Base-by-base conservation (phyloP, 2,888 invertebrate genomes). In the Byasa hedistus region DNA sequence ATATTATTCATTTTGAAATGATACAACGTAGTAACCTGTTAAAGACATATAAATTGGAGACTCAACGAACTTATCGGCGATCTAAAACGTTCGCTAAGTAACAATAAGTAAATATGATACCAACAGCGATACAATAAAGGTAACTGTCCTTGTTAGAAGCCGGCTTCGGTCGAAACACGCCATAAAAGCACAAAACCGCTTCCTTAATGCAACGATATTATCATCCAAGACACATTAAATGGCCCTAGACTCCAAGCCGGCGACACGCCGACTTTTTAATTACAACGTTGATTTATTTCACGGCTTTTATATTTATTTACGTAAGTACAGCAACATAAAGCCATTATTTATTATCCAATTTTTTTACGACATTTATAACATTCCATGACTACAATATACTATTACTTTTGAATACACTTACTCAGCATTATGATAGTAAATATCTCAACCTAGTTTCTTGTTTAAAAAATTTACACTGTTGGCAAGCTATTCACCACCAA, bases 131-230 rank as follows among this genome's bases (percentile, higher is more conserved):
- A 65, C 22, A 23, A 39, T 65, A 56, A 65, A 65, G 59, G 64
- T 64, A 65, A 61, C 55, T 57, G 65, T 57, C 65, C 65, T 66
- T 66, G 61, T 61, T 57, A 52, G 64, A 55, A 64, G 64, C 58
- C 36, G 39, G 60, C 56, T 48, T 60, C 48, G 23, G 52, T 36
- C 58, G 57, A 65, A 57, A 61, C 22, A 57, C 52, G 65, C 65
- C 57, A 66, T 66, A 66, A 61, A 66, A 61, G 61, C 61, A 58
- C 52, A 58, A 24, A 64, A 52, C 52, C 36, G 36, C 54, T 60
- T 7, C n/a, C 56, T 48, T 57, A 63, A 62, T 44, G 52, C 32
- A 58, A 51, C 57, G 64, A 64, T 64, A n/a, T 59, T 64, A 64
- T 64, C 64, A 55, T 64, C 59, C 54, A 39, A 64, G 58, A 39